Conservation (phyloP, 2,888 invertebrate species). For the Minunthozetes semirufus region DNA sequence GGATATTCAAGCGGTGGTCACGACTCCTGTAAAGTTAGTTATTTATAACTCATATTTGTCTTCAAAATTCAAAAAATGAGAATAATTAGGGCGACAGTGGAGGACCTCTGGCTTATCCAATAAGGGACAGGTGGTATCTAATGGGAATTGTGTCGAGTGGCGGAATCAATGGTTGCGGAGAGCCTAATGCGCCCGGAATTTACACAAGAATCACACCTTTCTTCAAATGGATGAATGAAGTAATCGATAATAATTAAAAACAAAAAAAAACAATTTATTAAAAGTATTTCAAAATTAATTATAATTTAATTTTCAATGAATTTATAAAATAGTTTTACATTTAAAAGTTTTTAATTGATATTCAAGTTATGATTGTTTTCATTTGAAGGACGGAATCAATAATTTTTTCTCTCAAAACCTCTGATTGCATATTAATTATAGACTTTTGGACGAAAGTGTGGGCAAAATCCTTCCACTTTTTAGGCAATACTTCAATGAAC, state of each 20-base stretch:
- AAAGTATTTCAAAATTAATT: too few species aligned
- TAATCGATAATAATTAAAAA: not conserved
- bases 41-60: not conserved
- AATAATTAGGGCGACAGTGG: conserved; percentile 39
- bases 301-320: too few species aligned
- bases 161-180: conserved; percentile 35
- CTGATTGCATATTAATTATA: conserved; percentile 16
- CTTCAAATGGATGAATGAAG: conserved; percentile 36
- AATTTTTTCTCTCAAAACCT: conserved; percentile 4
- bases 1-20: conserved; percentile 38
- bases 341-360: too few species aligned
- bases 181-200: conserved; percentile 37
- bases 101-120: conserved; percentile 37
- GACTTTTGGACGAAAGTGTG: conserved; percentile 6
- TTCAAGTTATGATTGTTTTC: not conserved
- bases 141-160: conserved; percentile 39
- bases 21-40: conserved; percentile 38
- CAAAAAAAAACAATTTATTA: too few species aligned
- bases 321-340: too few species aligned
- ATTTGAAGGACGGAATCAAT: not conserved
- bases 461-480: not conserved
- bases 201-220: conserved; percentile 36
- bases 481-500: not conserved
- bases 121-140: conserved; percentile 37
- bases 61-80: not conserved